Conservation (phyloP, 2,797 vertebrate genomes). For the Sarcophilus harrisii region DNA sequence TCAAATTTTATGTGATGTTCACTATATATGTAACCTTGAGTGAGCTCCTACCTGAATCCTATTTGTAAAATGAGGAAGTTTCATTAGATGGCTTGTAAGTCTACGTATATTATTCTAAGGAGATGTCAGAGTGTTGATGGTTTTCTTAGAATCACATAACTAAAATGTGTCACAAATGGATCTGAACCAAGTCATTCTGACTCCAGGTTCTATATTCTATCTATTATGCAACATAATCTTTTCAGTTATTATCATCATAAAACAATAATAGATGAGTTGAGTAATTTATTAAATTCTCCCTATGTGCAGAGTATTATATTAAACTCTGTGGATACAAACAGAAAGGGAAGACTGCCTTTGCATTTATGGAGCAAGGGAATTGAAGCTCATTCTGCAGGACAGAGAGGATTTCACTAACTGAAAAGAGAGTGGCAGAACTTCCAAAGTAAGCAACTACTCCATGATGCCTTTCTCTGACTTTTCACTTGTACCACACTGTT, state of each 20-base stretch:
- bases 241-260: not conserved
- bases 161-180: not conserved
- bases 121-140: not conserved
- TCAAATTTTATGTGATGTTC: not conserved
- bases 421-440: not conserved
- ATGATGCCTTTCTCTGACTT: not conserved
- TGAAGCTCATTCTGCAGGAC: not conserved
- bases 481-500: not conserved
- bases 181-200: not conserved
- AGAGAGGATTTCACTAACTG: not conserved
- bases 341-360: not conserved
- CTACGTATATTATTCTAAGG: not conserved
- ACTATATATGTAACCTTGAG: not conserved
- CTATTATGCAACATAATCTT: not conserved
- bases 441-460: not conserved
- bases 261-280: not conserved
- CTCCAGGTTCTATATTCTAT: not conserved
- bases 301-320: not conserved
- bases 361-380: not conserved
- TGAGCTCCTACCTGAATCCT: not conserved
- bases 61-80: not conserved
- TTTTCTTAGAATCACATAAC: not conserved
- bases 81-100: not conserved
- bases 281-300: not conserved
- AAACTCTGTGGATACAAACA: not conserved